phyloP scores from a whole-genome alignment of 2,888 invertebrate species.

The Sympetrum striolatum region DNA sequence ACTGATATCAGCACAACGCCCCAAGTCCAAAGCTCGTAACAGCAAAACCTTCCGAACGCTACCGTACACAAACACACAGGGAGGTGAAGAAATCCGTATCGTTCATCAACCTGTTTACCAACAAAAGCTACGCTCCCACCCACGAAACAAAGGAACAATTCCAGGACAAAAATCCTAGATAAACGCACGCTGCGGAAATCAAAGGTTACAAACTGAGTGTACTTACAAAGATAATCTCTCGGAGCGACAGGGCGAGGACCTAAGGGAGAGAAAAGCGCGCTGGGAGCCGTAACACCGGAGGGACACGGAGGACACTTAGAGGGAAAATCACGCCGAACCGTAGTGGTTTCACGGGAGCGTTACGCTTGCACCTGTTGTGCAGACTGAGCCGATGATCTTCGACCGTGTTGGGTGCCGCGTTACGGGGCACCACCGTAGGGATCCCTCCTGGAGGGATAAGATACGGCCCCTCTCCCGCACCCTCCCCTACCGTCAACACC shows the following conservation, averaged over 20 bases:
- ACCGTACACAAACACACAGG: no score
- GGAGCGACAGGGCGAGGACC: no score
- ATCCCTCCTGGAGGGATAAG: not conserved
- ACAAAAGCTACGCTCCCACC: not conserved
- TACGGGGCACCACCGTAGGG: slow-evolving; percentile 5
- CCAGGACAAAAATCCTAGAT: not conserved
- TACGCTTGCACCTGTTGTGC: slow-evolving; percentile 27
- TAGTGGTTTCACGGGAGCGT: not conserved
- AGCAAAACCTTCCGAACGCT: no score
- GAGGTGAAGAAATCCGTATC: not conserved
- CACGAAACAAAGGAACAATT: not conserved
- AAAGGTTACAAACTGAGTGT: not conserved
- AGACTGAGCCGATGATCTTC: not conserved
- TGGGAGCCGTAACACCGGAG: no score
- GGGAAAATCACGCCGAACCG: not conserved
- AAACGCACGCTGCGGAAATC: no score
- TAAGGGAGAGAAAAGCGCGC: no score
- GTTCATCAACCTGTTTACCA: not conserved
- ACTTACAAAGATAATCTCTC: not conserved
- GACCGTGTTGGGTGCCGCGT: slow-evolving; percentile 8
- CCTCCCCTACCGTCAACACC: not conserved
- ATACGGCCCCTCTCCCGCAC: not conserved
- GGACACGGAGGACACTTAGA: not conserved
- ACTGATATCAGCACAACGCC: no score
- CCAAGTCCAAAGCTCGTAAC: no score